Evolutionary conservation across 2,888 invertebrate species (phyloP), one percentile per base, ranked within the genome.

Genomic region (Diplolepis rosae): DNA sequence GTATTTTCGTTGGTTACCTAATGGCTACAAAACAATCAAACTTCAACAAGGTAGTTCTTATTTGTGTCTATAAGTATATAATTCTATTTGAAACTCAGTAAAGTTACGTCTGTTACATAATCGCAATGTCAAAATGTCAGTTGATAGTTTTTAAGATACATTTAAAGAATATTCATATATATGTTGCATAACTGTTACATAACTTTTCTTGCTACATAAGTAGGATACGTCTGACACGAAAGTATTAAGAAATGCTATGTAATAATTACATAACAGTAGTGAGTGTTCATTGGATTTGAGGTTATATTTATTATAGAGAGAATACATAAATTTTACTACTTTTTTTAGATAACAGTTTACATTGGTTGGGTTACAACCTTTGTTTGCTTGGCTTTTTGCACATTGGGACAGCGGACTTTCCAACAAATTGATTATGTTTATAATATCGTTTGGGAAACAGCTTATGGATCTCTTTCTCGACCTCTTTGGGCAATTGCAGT

Each of bases 401-500:
- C 65, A 27, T 75, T 79, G 22, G 78, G 77, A 1, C 70, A 70
- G 3, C 72, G 75, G 35, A 66, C 79, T 24, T 88, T 89, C 68
- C 84, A 86, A 70, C 74, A 81, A 35, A 77, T 84, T 22, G 74
- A 80, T 54, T 88, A 88, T 70, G 78, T 79, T 0, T 89, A 88
- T 75, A 84, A 88, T 70, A 74, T 77, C 65, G 72, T 83, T 68
- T 86, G 85, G 77, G 86, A 88, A 51, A 83, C 87, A n/a, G 71
- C 89, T 39, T 91, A 90, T 78, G 83, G 90, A 50, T 84, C 89
- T 3, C 78, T 90, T 39, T 85, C 88, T 52, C 82, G 90, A 71
- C 88, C 90, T 9, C 84, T 87, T 11, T 92, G 91, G 91, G 87
- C 89, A 1, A 68, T 89, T 4, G 88, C 89, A 4, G 77, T 91